Evolutionary conservation across 2,888 invertebrate genomes (phyloP), one percentile per base, ranked within the genome.

Genomic region (Reticulitermes lucifugus): DNA sequence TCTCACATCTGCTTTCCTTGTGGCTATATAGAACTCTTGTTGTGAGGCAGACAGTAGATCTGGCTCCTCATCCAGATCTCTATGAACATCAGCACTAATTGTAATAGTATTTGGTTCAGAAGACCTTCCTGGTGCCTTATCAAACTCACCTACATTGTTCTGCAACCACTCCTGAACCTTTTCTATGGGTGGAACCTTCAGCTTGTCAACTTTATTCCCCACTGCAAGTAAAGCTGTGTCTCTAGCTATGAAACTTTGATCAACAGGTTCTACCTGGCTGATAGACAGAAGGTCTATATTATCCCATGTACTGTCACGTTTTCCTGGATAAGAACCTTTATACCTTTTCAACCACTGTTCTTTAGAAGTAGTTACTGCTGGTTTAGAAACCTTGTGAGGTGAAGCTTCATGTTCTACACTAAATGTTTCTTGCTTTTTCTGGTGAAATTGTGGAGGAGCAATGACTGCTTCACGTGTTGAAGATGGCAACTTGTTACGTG

Each of bases 141-240:
- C 60, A 35, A 59, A 46, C 51, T n/a, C 41, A 22, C 60, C 60
- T 29, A 14, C 43, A 43, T 43, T 43, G 25, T n/a, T 70, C 14
- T 81, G 41, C 41, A 81, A 41, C 81, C 81, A 81, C 43, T 81
- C 70, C 46, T 65, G 65, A 65, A 81, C 81, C 14, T 81, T 81
- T 22, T 65, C 70, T 14, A 43, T 25, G n/a, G 41, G 70, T 65
- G 70, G 46, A 12, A 81, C 81, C 22, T 70, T 65, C 18, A 70
- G 59, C 25, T 46, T 65, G 22, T 81, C 81, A n/a, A 70, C 43
- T 25, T 41, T 81, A 41, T 14, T 81, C n/a, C 46, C 21, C 14
- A 46, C 46, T n/a, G n/a, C 43, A n/a, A 14, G 25, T 12, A n/a
- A 43, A 10, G n/a, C 9, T 14, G n/a, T 81, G 6, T 43, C 18